A percentile compares a stretch with the other conserved stretches of the same genome.
phyloP scores from a whole-genome alignment of 30 jellyfish, hydroid and myxozoan species.

The Chrysaora quinquecirrha region DNA sequence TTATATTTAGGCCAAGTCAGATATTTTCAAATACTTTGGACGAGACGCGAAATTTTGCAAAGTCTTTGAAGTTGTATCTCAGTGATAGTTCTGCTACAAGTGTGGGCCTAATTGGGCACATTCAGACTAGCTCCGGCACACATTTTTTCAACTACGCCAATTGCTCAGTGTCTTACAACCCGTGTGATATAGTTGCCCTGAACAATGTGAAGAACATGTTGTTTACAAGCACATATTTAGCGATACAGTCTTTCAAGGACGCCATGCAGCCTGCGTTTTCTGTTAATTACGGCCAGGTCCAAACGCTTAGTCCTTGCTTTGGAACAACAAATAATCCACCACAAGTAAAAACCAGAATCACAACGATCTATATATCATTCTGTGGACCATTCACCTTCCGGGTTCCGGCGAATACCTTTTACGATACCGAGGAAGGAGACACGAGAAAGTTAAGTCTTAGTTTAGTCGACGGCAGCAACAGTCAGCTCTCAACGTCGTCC shows the following conservation, averaged over 20 bases:
- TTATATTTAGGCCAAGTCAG: not conserved
- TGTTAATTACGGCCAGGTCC: constrained; percentile 23
- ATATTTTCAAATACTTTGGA: not conserved
- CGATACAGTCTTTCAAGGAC: constrained; percentile 22
- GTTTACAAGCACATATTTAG: constrained; percentile 25
- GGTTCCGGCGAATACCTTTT: constrained; percentile 69
- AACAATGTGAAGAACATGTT: constrained; percentile 27
- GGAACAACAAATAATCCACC: constrained; percentile 63
- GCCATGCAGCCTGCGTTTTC: constrained; percentile 51
- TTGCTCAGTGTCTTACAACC: constrained; percentile 80
- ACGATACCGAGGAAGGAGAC: constrained; percentile 78
- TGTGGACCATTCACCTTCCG: constrained; percentile 63
- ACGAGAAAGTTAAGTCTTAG: constrained; percentile 52
- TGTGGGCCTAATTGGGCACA: constrained; percentile 47
- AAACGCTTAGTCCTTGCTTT: constrained; percentile 34
- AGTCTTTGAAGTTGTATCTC: not conserved
- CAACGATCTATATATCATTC: constrained; percentile 6
- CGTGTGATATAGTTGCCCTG: constrained; percentile 66
- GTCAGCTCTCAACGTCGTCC: constrained; percentile 28
- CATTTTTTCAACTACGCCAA: constrained; percentile 42
- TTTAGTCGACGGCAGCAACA: constrained; percentile 9
- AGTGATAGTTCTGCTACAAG: constrained; percentile 5
- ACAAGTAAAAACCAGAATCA: constrained; percentile 23
- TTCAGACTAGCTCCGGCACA: not conserved
- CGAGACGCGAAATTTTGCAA: constrained; percentile 5